Evolutionary conservation across 2,797 vertebrate species (phyloP).

Genomic region (Calcarius lapponicus): DNA sequence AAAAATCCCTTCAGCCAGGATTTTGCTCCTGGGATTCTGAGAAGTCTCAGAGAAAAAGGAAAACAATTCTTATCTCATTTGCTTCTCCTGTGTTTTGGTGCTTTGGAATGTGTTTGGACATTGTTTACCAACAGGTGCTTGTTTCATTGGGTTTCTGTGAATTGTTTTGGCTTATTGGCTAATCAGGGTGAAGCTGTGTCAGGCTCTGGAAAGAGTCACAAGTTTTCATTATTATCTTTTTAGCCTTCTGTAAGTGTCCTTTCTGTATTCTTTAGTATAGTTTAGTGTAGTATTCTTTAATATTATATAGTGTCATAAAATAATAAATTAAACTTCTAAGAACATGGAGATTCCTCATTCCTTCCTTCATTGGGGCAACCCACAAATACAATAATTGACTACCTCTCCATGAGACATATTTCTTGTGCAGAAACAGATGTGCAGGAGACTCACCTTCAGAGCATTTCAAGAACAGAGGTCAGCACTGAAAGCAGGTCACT

Average conservation of each 20-base stretch:
- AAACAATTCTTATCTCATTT: neutral
- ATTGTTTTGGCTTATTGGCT: too few relatives aligned
- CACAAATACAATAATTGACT: neutral
- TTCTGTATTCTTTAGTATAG: too few relatives aligned
- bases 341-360: neutral
- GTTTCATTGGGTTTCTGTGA: too few relatives aligned
- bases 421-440: neutral
- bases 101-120: neutral
- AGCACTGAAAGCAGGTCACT: neutral
- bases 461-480: neutral
- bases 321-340: too few relatives aligned
- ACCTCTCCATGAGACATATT: neutral
- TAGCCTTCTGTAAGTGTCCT: too few relatives aligned
- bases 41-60: neutral
- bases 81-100: neutral
- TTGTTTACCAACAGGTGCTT: neutral
- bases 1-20: neutral
- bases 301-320: too few relatives aligned
- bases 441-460: neutral
- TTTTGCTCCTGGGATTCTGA: neutral
- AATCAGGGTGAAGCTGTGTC: too few relatives aligned
- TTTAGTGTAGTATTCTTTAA: too few relatives aligned
- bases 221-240: too few relatives aligned
- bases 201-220: too few relatives aligned
- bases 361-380: neutral